These are phyloP conservation scores for Cynoglossus semilaevis DNA, from an alignment of 2,113 vertebrate genomes.

Conservation along the genomic window DNA sequence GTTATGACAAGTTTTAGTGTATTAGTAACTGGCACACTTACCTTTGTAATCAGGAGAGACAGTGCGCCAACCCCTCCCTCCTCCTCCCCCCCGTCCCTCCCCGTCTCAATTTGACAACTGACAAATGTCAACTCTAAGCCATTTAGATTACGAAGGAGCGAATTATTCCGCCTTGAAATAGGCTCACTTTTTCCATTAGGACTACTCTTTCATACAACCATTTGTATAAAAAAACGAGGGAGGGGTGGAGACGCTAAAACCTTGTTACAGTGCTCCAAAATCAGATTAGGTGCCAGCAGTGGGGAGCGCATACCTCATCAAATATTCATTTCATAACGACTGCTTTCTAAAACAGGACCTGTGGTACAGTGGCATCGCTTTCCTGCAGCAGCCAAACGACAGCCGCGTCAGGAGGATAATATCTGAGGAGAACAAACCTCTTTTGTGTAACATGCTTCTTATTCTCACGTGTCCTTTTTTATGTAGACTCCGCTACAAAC, in stretches of 20 bases:
- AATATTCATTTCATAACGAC: slow-evolving; percentile 81
- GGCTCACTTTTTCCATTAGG: slow-evolving; percentile 78
- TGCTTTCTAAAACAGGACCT: slow-evolving; percentile 69
- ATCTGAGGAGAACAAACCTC: slow-evolving; percentile 7
- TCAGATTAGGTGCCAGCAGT: slow-evolving; percentile 77
- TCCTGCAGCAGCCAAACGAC: slow-evolving; percentile 13
- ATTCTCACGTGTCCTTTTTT: slow-evolving; percentile 39
- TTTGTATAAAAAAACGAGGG: slow-evolving; percentile 69
- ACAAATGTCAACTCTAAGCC: slow-evolving; percentile 77
- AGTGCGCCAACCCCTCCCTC: slow-evolving; percentile 20
- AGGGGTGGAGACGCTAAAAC: slow-evolving; percentile 69
- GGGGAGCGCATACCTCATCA: slow-evolving; percentile 77
- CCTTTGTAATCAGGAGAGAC: slow-evolving; percentile 55
- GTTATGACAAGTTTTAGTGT: slow-evolving; percentile 49
- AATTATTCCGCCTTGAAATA: slow-evolving; percentile 76
- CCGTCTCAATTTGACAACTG: slow-evolving; percentile 69
- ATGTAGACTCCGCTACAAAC: slow-evolving; percentile 15
- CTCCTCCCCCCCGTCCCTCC: slow-evolving; percentile 34
- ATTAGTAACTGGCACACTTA: slow-evolving; percentile 52
- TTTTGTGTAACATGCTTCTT: slow-evolving; percentile 26
- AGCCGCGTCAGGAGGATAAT: neutral
- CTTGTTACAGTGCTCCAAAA: slow-evolving; percentile 77
- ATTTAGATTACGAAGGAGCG: slow-evolving; percentile 75
- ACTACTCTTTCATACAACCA: slow-evolving; percentile 71
- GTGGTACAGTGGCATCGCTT: slow-evolving; percentile 35